These are phyloP conservation scores for Urocynchramus pylzowi DNA, from an alignment of 2,113 vertebrate species.

Conservation along the genomic window DNA sequence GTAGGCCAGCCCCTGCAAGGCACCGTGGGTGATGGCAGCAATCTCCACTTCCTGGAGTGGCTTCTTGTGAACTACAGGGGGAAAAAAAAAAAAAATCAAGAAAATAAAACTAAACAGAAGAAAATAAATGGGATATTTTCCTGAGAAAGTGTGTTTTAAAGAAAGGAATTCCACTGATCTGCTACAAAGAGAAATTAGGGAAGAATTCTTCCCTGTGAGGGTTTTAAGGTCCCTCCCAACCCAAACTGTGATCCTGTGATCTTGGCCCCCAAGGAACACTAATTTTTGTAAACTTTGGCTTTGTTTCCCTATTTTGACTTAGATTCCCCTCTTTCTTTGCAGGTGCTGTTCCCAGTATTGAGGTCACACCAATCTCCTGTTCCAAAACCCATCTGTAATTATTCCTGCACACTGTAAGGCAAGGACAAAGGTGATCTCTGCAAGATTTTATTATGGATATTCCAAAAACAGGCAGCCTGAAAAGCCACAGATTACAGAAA, in stretches of 20 bases:
- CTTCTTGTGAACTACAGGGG: conserved; percentile 89
- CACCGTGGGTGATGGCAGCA: conserved; percentile 98
- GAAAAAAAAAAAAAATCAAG: accelerated
- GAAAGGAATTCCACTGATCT: not conserved
- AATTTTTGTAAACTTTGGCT: not conserved
- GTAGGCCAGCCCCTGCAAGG: conserved; percentile 98
- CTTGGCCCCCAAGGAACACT: not conserved
- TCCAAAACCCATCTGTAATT: not conserved
- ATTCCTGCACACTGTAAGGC: not conserved
- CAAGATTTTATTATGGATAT: not conserved
- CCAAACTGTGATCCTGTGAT: not conserved
- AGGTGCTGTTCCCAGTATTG: not conserved
- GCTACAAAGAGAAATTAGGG: not conserved
- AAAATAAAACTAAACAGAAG: not conserved
- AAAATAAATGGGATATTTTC: not conserved
- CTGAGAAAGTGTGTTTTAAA: not conserved
- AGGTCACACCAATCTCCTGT: not conserved
- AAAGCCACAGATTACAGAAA: not conserved
- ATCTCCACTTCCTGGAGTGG: conserved; percentile 98
- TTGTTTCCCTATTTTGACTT: not conserved
- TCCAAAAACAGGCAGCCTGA: not conserved
- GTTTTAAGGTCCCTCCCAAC: not conserved
- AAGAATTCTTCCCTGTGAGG: not conserved
- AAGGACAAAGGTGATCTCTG: not conserved
- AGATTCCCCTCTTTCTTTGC: not conserved